phyloP scores from a whole-genome alignment of 1,140 invertebrate species.

The Lepidurus couesii region DNA sequence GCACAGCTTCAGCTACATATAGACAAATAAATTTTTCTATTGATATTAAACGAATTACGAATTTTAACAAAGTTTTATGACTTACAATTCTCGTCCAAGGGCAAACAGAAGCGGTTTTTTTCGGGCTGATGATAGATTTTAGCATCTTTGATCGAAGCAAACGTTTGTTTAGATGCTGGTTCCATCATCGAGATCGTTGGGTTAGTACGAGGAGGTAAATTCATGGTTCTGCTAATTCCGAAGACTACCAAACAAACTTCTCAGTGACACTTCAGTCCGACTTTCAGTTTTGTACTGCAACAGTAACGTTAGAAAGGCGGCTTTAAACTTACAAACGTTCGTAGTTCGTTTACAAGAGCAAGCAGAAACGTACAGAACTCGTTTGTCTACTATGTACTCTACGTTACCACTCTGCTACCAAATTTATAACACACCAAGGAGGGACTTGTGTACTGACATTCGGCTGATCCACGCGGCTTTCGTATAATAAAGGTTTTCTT shows the following conservation, averaged over 20 bases:
- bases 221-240: background rate
- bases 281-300: background rate
- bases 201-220: background rate
- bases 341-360: background rate
- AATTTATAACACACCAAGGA: too few species aligned
- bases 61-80: background rate
- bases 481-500: background rate
- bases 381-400: too few species aligned
- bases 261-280: background rate
- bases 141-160: background rate
- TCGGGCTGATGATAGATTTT: slow-evolving; percentile 20
- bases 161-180: background rate
- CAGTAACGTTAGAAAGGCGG: background rate
- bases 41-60: background rate
- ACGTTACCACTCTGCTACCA: too few species aligned
- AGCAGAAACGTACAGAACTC: too few species aligned
- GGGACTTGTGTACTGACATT: too few species aligned
- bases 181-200: background rate
- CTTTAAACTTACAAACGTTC: background rate
- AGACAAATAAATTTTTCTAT: background rate
- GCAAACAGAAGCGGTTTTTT: slow-evolving; percentile 22
- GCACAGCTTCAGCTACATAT: slow-evolving; percentile 10
- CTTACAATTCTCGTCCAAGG: slow-evolving; percentile 17
- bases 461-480: background rate
- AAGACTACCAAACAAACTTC: background rate